Percentiles rank a stretch among this genome's conserved stretches.
These are phyloP conservation scores for Psilanteris sp. DNA, from an alignment of 1,140 invertebrate species.

Conservation along the genomic window DNA sequence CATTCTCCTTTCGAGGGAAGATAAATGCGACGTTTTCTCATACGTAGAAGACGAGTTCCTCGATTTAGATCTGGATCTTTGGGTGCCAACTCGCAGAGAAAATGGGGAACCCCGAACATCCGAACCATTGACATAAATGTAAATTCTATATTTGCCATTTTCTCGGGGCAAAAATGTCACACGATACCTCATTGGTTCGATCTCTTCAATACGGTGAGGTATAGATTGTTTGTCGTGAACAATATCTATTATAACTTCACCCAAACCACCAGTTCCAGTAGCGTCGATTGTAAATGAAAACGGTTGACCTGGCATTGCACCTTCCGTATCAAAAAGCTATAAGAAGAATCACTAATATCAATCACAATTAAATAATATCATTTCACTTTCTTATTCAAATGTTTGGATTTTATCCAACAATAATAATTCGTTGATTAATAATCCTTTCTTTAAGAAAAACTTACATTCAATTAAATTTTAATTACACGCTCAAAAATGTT, in stretches of 20 bases:
- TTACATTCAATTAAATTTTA: too few relatives aligned
- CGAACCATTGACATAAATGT: slow-evolving; percentile 96
- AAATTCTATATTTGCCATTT: slow-evolving; percentile 94
- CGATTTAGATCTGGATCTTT: slow-evolving; percentile 77
- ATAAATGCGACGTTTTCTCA: slow-evolving; percentile 69
- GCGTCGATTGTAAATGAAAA: slow-evolving; percentile 92
- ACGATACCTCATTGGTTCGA: slow-evolving; percentile 89
- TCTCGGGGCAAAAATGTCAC: slow-evolving; percentile 94
- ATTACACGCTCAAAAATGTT: too few relatives aligned
- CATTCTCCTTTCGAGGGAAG: slow-evolving; percentile 73
- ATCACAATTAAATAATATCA: too few relatives aligned
- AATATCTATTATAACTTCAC: slow-evolving; percentile 93
- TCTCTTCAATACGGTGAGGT: slow-evolving; percentile 90
- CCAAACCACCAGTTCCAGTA: slow-evolving; percentile 90
- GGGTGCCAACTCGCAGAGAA: slow-evolving; percentile 88
- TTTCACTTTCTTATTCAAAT: neutral
- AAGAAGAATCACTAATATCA: slow-evolving; percentile 8
- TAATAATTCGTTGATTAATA: too few relatives aligned
- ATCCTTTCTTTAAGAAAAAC: too few relatives aligned
- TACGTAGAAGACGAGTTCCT: slow-evolving; percentile 70
- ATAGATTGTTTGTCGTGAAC: slow-evolving; percentile 91
- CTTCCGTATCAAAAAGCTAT: slow-evolving; percentile 85
- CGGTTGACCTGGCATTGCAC: slow-evolving; percentile 87
- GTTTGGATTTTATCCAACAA: too few relatives aligned
- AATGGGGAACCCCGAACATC: slow-evolving; percentile 96